Base-by-base conservation (phyloP, 1,140 invertebrate species). In the Pseudomyrmex pallidus region DNA sequence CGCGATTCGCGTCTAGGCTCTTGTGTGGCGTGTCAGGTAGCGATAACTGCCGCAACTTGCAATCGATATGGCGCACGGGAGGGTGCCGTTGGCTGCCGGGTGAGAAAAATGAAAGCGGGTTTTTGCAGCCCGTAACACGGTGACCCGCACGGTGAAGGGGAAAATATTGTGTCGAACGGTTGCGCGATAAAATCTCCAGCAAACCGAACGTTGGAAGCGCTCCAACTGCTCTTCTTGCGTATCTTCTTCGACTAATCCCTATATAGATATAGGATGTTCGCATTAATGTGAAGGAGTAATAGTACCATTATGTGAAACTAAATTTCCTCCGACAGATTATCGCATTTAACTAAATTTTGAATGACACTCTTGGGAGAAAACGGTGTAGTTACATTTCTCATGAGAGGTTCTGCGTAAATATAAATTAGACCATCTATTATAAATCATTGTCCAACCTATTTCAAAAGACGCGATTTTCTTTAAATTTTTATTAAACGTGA, bases 81-180 rank as follows among this genome's bases (percentile, higher is more conserved):
- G 56, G 17, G 52, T 48, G 52, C 8, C 44, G 52, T 62, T 35
- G 25, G 54, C 74, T 35, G 48, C 70, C 25, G 44, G 15, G 17
- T 12, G 66, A 72, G 66, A 72, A 80, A 80, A 80, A 80, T 59
- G 54, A 80, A 72, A 80, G 63, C 56, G 25, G 50, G 66, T 61
- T 80, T 80, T 72, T 80, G 64, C 66, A 59, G 13, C 13, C 13
- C 12, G 20, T 78, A 76, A 76, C 62, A 67, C 25, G 63, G 48
- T 54, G 62, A 66, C 44, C 35, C 52, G 15, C 15, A 48, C 35
- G 13, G 54, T 68, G 76, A 78, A n/a, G 44, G 46, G 52, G 20
- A 70, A 78, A 78, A 57, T 78, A 59, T 5, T 56, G 50, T 54
- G 63, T 57, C 52, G 13, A 67, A 13, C 15, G 35, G 62, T 20